These are phyloP conservation scores for Leptinotarsa peninsularis DNA, from an alignment of 2,888 invertebrate genomes.

Conservation along the genomic window DNA sequence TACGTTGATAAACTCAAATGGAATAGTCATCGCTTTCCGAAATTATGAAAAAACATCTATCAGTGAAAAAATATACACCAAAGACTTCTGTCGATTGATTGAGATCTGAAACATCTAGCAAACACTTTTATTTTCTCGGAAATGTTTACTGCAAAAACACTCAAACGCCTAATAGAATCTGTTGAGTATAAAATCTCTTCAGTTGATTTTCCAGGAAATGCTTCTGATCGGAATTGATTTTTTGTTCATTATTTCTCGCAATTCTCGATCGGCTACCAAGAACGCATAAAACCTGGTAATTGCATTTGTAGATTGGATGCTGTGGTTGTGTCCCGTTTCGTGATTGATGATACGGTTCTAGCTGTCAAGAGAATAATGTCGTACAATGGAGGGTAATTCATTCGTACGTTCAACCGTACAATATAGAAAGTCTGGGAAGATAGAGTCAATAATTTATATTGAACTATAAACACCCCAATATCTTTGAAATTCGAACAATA, in stretches of 20 bases:
- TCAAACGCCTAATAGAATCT: background rate
- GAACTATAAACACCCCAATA: too few species aligned
- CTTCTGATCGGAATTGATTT: background rate
- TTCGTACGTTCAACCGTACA: too few species aligned
- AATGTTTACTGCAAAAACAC: background rate
- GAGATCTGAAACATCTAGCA: background rate
- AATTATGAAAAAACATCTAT: too few species aligned
- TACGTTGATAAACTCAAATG: too few species aligned
- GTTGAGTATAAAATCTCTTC: background rate
- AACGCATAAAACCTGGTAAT: background rate
- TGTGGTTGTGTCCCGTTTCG: background rate
- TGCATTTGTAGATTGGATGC: conserved; percentile 2
- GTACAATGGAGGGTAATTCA: too few species aligned
- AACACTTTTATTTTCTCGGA: background rate
- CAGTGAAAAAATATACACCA: too few species aligned
- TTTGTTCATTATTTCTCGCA: background rate
- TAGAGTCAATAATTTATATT: too few species aligned
- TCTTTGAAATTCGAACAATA: too few species aligned
- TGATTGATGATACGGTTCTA: background rate
- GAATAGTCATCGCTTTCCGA: too few species aligned
- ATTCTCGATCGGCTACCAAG: conserved; percentile 3
- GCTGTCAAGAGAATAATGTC: background rate
- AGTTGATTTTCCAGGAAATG: background rate
- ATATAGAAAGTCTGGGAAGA: too few species aligned
- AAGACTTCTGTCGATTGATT: too few species aligned